A percentile compares a stretch with the other conserved stretches of the same genome.
These are phyloP conservation scores for Dolichallabes microphthalmus DNA, from an alignment of 2,113 vertebrate species.

Conservation along the genomic window DNA sequence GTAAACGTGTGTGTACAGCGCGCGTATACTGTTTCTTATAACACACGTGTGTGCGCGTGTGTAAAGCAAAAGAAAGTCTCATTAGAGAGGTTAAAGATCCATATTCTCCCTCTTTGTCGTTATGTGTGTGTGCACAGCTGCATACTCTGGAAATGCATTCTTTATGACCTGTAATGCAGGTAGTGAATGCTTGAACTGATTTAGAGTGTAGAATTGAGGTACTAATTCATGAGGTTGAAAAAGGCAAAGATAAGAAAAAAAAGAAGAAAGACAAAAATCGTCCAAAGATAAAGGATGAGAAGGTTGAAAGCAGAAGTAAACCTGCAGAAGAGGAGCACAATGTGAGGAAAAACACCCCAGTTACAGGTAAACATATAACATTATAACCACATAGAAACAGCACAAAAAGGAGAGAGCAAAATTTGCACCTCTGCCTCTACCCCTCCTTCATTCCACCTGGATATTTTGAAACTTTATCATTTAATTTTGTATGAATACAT, in stretches of 20 bases:
- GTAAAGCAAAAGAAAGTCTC: no score
- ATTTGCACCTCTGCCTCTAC: not conserved
- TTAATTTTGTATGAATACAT: no score
- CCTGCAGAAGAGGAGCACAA: conserved; percentile 53
- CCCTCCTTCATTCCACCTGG: not conserved
- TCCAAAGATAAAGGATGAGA: conserved; percentile 56
- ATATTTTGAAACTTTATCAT: no score
- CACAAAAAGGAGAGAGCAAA: not conserved
- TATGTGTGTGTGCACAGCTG: no score
- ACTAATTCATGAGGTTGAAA: conserved; percentile 54
- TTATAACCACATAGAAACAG: not conserved
- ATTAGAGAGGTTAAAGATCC: no score
- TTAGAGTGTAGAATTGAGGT: not conserved
- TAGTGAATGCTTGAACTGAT: not conserved
- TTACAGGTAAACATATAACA: conserved; percentile 57
- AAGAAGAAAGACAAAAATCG: conserved; percentile 68
- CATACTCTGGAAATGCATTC: no score
- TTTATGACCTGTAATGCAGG: not conserved
- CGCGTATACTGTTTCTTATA: no score
- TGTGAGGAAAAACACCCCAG: conserved; percentile 56
- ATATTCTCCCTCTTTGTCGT: no score
- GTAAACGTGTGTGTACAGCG: no score
- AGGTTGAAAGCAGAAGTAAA: conserved; percentile 59
- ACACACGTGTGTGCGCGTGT: no score
- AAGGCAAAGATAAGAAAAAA: conserved; percentile 63